These are phyloP conservation scores for Nymphalis polychloros DNA, from an alignment of 2,888 invertebrate species.

Conservation along the genomic window DNA sequence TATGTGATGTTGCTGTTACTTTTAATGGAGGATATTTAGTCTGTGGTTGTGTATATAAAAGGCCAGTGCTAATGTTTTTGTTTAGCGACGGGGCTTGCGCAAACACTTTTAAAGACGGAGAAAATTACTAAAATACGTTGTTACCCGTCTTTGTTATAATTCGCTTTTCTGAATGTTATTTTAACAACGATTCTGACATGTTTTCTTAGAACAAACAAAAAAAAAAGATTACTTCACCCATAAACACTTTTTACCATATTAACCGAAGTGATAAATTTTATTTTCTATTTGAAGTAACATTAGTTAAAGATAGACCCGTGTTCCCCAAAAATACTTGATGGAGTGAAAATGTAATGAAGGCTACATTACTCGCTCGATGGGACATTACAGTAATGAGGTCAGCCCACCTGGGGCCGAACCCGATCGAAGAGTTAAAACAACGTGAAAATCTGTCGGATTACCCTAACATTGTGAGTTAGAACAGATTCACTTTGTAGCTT, in stretches of 20 bases:
- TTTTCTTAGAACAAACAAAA: background rate
- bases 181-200: background rate
- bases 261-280: background rate
- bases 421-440: conserved; percentile 10
- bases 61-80: conserved; percentile 22
- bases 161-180: background rate
- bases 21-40: background rate
- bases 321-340: conserved; percentile 9
- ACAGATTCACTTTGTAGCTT: conserved; percentile 7
- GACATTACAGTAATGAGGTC: conserved; percentile 15
- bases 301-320: background rate
- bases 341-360: conserved; percentile 13
- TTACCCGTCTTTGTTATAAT: conserved; percentile 12
- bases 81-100: conserved; percentile 20
- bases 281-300: conserved; percentile 3
- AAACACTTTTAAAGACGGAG: conserved; percentile 30
- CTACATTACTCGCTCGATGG: conserved; percentile 17
- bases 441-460: conserved; percentile 16
- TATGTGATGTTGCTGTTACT: background rate
- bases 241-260: background rate
- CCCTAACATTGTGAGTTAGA: conserved; percentile 10
- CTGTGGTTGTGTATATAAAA: conserved; percentile 17
- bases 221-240: background rate
- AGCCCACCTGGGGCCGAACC: background rate
- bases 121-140: conserved; percentile 25